Percentiles rank a stretch among this genome's conserved stretches.
phyloP scores from a whole-genome alignment of 2,113 vertebrate genomes.

The Petaurus breviceps region DNA sequence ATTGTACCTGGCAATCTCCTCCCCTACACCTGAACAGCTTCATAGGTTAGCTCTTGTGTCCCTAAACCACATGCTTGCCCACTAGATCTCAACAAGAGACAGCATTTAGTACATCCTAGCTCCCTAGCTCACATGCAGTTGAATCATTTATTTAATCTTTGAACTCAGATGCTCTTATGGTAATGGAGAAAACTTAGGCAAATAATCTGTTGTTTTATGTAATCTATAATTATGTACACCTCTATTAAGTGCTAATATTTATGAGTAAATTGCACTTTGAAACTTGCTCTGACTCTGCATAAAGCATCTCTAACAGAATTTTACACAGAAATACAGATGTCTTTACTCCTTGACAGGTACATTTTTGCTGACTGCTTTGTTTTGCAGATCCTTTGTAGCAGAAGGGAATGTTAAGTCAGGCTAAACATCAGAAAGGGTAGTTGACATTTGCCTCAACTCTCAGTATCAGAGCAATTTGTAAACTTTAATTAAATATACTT shows the following conservation, averaged over 20 bases:
- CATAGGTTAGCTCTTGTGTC: neutral
- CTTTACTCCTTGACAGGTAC: neutral
- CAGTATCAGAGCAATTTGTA: constrained; percentile 26
- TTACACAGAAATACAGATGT: constrained; percentile 66
- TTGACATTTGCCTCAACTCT: neutral
- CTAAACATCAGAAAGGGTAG: neutral
- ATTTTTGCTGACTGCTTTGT: constrained; percentile 37
- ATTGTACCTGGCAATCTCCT: neutral
- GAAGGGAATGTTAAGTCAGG: constrained; percentile 49
- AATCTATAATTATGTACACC: neutral
- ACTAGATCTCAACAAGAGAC: neutral
- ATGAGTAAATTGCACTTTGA: neutral
- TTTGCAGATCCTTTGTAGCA: constrained; percentile 11
- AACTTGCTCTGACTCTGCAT: constrained; percentile 25
- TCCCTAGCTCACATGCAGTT: neutral
- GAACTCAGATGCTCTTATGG: neutral
- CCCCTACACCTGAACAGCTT: neutral
- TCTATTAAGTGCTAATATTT: neutral
- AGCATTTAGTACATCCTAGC: neutral
- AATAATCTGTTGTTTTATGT: neutral
- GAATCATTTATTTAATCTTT: neutral
- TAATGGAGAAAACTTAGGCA: neutral
- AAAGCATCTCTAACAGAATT: constrained; percentile 39
- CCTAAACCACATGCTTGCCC: neutral
- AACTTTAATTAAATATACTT: constrained; percentile 33